Percentiles rank a stretch among this genome's conserved stretches.
These are phyloP conservation scores for Spermophilus dauricus DNA, from an alignment of 2,113 vertebrate genomes.

Conservation along the genomic window DNA sequence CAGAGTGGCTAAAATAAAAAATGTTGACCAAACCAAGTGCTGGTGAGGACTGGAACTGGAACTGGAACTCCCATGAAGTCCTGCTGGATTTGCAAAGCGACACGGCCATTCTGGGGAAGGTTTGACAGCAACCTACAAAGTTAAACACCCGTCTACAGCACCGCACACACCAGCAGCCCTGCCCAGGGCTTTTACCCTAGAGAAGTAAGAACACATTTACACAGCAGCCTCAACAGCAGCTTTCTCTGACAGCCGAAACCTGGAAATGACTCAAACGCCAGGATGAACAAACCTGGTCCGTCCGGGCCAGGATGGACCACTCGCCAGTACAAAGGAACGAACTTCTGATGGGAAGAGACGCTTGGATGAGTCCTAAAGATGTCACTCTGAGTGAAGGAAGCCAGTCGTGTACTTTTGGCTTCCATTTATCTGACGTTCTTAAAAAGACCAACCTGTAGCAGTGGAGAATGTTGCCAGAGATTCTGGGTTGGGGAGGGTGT, in stretches of 20 bases:
- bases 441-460: not conserved
- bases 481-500: not conserved
- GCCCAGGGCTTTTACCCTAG: not conserved
- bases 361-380: not conserved
- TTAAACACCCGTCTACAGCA: not conserved
- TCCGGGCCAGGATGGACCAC: not conserved
- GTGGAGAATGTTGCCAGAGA: not conserved
- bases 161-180: not conserved
- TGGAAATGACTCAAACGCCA: not conserved
- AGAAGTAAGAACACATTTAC: not conserved
- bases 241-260: not conserved
- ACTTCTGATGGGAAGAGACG: too few relatives aligned
- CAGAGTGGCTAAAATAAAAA: not conserved
- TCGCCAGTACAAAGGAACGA: not conserved
- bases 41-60: not conserved
- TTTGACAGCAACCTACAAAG: not conserved
- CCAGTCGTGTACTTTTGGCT: not conserved
- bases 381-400: not conserved
- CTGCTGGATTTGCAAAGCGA: not conserved
- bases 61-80: not conserved
- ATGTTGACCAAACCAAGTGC: not conserved
- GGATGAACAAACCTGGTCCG: not conserved
- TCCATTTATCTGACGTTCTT: not conserved
- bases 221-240: not conserved
- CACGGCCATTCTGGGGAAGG: not conserved